Evolutionary conservation across 2,888 invertebrate species (phyloP).

Genomic region (Sarcophaga carnaria): DNA sequence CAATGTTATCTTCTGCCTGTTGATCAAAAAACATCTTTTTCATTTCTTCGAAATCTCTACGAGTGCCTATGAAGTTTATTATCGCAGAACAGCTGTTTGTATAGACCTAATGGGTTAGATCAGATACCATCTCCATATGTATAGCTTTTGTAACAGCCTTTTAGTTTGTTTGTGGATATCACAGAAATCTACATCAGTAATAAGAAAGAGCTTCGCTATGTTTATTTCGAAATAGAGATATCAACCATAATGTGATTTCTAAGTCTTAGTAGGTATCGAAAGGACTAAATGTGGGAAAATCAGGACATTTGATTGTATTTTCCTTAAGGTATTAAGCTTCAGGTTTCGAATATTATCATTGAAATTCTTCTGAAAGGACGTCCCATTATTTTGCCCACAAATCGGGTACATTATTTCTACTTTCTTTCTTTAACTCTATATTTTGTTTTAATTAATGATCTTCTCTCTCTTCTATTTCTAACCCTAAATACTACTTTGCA

Average conservation of each 20-base stretch:
- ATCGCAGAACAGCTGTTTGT: slow-evolving; percentile 56
- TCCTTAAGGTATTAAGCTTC: too few relatives aligned
- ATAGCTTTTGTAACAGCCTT: slow-evolving; percentile 40
- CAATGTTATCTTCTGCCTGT: slow-evolving; percentile 33
- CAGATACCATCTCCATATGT: slow-evolving; percentile 65
- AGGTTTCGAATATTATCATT: too few relatives aligned
- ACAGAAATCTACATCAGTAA: slow-evolving; percentile 58
- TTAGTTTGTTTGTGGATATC: slow-evolving; percentile 37
- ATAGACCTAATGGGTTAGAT: slow-evolving; percentile 62
- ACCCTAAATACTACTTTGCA: too few relatives aligned
- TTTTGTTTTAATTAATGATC: too few relatives aligned
- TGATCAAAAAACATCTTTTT: slow-evolving; percentile 49
- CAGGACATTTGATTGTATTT: slow-evolving; percentile 31
- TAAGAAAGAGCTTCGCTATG: slow-evolving; percentile 46
- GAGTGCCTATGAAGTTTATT: slow-evolving; percentile 68
- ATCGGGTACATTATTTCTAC: too few relatives aligned
- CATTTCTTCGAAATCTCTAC: slow-evolving; percentile 58
- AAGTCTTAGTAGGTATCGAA: slow-evolving; percentile 58
- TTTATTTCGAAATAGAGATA: slow-evolving; percentile 58
- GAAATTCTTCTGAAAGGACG: too few relatives aligned
- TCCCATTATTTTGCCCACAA: too few relatives aligned
- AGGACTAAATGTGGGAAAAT: slow-evolving; percentile 61
- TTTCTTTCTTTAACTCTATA: too few relatives aligned
- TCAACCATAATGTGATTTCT: slow-evolving; percentile 55
- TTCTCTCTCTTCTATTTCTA: too few relatives aligned